Evolutionary conservation across 2,797 vertebrate species (phyloP).

Genomic region (Phylloscopus collybita): DNA sequence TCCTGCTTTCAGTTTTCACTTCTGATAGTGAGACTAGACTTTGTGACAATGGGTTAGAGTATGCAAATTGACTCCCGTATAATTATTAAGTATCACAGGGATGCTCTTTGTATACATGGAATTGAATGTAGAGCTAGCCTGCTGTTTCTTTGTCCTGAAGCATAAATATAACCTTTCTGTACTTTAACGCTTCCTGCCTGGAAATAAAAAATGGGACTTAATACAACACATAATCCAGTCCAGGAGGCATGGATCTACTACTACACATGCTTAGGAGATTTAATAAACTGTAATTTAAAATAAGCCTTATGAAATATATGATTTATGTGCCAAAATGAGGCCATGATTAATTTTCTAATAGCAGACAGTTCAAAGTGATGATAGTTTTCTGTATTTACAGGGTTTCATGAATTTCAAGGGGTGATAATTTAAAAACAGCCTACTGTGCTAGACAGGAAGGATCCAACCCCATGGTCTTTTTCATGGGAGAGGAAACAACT

Average conservation of each 20-base stretch:
- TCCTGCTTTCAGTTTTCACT: not conserved
- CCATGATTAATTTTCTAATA: not conserved
- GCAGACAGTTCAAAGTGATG: not conserved
- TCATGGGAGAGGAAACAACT: not conserved
- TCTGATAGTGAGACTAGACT: not conserved
- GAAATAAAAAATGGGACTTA: not conserved
- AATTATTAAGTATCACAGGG: not conserved
- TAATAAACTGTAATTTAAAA: conserved; percentile 24
- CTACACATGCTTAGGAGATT: not conserved
- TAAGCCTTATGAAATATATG: not conserved
- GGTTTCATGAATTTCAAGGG: not conserved
- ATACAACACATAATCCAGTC: not conserved
- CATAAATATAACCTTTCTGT: not conserved
- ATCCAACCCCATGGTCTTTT: not conserved
- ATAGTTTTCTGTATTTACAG: not conserved
- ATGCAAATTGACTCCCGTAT: not conserved
- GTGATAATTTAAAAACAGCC: not conserved
- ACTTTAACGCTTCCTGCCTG: not conserved
- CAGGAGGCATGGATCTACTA: not conserved
- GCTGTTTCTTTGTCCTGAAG: not conserved
- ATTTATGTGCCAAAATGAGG: not conserved
- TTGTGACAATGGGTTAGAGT: not conserved
- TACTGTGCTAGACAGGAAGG: not conserved
- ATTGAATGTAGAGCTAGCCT: not conserved
- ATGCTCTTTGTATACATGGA: not conserved